phyloP scores from a whole-genome alignment of 2,113 vertebrate genomes.

The Salvelinus namaycush region DNA sequence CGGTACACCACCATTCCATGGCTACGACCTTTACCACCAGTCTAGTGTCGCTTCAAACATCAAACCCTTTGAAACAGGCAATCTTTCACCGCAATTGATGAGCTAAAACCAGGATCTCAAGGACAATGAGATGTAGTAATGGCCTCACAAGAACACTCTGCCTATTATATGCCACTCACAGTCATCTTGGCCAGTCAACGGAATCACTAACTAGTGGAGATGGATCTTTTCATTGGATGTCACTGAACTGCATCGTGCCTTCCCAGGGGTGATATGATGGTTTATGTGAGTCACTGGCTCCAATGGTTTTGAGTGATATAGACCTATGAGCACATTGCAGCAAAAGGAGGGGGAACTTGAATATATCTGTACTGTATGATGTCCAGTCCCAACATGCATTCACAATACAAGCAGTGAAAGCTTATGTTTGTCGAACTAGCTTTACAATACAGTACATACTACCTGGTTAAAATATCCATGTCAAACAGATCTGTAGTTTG shows the following conservation, averaged over 20 bases:
- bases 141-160: slow-evolving; percentile 32
- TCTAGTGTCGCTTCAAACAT: slow-evolving; percentile 44
- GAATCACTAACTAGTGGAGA: slow-evolving; percentile 32
- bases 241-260: slow-evolving; percentile 4
- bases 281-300: neutral
- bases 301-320: neutral
- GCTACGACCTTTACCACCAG: slow-evolving; percentile 50
- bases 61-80: slow-evolving; percentile 32
- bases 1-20: slow-evolving; percentile 31
- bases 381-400: neutral
- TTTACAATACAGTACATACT: neutral
- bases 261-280: slow-evolving; percentile 8
- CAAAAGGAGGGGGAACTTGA: neutral
- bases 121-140: slow-evolving; percentile 42
- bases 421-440: neutral
- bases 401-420: neutral
- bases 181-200: slow-evolving; percentile 28
- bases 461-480: neutral
- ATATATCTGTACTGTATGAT: too few species aligned
- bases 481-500: neutral
- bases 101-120: slow-evolving; percentile 44
- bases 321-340: neutral
- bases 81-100: slow-evolving; percentile 56
- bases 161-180: slow-evolving; percentile 24
- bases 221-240: slow-evolving; percentile 27